phyloP scores from a whole-genome alignment of 37 sponge, comb jelly and placozoan species.

The Ianthella basta region DNA sequence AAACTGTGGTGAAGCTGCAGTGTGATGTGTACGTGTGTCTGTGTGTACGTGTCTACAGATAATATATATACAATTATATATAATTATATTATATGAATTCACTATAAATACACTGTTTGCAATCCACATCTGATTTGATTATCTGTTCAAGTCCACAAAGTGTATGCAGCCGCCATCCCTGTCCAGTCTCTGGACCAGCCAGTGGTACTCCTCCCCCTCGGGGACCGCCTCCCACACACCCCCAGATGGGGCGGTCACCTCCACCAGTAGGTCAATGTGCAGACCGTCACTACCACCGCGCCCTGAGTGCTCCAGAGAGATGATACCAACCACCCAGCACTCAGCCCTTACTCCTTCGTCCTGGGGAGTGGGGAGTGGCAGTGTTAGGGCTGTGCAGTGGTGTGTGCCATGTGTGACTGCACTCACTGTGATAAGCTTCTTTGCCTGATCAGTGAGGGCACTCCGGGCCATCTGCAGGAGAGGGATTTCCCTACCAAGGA shows the following conservation, averaged over 20 bases:
- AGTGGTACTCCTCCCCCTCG: neutral
- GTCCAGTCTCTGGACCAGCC: neutral
- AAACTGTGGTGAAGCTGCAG: no score
- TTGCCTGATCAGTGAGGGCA: no score
- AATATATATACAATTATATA: neutral
- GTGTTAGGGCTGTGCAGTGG: no score
- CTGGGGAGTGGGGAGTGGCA: no score
- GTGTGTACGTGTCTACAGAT: neutral
- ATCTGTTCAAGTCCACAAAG: neutral
- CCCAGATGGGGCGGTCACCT: neutral
- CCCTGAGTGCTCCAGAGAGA: constrained; percentile 1
- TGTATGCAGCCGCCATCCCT: neutral
- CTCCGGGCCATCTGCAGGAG: no score
- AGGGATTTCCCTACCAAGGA: no score
- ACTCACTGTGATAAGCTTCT: no score
- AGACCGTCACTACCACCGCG: neutral
- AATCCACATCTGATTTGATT: neutral
- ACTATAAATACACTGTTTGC: neutral
- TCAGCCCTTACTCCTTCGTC: neutral
- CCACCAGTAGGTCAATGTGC: constrained; percentile 2
- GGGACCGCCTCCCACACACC: neutral
- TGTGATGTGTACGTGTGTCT: no score
- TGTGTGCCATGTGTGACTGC: no score
- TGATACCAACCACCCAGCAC: neutral
- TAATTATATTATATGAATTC: neutral